Evolutionary conservation across 2,113 vertebrate species (phyloP).

Genomic region (Eretmodus cyanostictus): DNA sequence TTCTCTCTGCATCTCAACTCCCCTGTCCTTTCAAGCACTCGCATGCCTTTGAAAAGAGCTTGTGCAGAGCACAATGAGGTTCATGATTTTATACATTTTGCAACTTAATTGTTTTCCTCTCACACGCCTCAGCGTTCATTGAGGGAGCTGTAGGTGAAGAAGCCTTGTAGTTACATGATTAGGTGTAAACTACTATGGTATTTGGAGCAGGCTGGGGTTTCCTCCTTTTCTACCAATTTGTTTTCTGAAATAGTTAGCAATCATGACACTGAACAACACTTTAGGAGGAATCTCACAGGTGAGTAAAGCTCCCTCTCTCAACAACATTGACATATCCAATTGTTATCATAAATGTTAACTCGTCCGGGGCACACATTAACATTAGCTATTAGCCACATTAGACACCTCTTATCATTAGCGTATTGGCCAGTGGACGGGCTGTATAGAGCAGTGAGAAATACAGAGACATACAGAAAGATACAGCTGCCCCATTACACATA

Average conservation of each 20-base stretch:
- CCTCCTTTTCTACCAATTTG: not conserved
- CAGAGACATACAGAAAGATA: not conserved
- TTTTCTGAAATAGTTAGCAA: not conserved
- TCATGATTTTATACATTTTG: not conserved
- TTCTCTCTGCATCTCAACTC: not conserved
- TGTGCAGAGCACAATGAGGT: not conserved
- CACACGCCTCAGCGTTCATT: not conserved
- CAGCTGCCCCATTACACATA: not conserved
- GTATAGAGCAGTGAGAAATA: not conserved
- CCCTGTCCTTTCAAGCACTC: not conserved
- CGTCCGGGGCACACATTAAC: rapidly evolving
- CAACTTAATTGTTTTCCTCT: not conserved
- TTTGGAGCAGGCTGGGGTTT: not conserved
- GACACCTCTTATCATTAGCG: not conserved
- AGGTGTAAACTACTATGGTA: not conserved
- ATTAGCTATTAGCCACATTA: not conserved
- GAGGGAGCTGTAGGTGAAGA: not conserved
- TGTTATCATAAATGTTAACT: not conserved
- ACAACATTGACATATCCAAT: not conserved
- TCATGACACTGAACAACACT: not conserved
- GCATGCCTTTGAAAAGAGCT: not conserved
- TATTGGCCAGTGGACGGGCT: not conserved
- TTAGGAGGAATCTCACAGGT: not conserved
- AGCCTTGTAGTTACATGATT: not conserved
- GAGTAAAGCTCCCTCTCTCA: not conserved